Evolutionary conservation across 2,888 invertebrate genomes (phyloP).

Genomic region (Torymus aiolomorphi): DNA sequence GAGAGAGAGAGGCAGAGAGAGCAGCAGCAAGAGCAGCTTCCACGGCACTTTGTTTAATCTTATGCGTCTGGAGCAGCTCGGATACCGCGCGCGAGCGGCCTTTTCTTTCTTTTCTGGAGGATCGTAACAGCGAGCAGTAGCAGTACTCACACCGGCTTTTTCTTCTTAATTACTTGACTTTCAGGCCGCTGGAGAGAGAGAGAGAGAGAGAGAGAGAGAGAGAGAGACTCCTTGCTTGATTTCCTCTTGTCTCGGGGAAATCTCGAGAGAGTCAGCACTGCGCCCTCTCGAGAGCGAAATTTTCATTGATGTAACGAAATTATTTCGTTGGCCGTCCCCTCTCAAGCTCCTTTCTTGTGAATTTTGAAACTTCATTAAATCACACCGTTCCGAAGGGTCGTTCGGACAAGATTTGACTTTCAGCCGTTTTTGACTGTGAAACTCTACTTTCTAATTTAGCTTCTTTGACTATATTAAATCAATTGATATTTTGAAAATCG

Average conservation of each 20-base stretch:
- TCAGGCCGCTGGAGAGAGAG: constrained; percentile 15
- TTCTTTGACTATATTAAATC: no score
- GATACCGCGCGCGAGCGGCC: background rate
- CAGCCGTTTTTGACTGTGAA: constrained; percentile 17
- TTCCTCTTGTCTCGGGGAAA: constrained; percentile 24
- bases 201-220: no score
- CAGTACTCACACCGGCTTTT: constrained; percentile 36
- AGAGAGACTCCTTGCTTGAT: constrained; percentile 15
- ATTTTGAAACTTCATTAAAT: constrained; percentile 56
- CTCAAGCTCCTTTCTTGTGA: constrained; percentile 13
- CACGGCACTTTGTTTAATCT: constrained; percentile 53
- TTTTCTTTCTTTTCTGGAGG: background rate
- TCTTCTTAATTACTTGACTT: constrained; percentile 50
- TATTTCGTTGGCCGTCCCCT: constrained; percentile 20
- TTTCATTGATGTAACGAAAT: constrained; percentile 50
- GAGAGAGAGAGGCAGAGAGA: no score
- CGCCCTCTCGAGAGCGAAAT: constrained; percentile 22
- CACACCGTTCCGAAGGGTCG: background rate
- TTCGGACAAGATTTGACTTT: constrained; percentile 16
- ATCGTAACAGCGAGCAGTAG: background rate
- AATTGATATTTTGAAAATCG: no score
- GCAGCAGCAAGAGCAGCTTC: background rate
- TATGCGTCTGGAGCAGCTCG: constrained; percentile 36
- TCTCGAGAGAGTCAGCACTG: constrained; percentile 27
- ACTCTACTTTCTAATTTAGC: background rate